Percentiles rank a stretch among this genome's conserved stretches.
These are phyloP conservation scores for Tadarida brasiliensis DNA, from an alignment of 2,797 vertebrate species.

Conservation along the genomic window DNA sequence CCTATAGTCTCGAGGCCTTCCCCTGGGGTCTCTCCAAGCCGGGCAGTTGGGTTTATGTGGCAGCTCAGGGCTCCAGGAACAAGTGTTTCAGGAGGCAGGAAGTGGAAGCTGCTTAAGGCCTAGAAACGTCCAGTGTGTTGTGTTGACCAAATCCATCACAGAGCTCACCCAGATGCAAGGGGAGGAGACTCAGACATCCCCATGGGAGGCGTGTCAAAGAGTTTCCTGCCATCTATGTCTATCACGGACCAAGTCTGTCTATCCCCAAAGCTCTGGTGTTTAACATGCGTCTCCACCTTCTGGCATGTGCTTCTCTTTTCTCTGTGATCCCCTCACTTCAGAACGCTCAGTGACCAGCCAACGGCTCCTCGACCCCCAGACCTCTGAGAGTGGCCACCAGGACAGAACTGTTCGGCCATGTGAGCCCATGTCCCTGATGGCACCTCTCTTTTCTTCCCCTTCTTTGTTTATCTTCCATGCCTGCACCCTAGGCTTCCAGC, in stretches of 20 bases:
- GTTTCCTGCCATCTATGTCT: neutral
- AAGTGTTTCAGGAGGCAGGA: neutral
- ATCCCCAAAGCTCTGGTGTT: neutral
- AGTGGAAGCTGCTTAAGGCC: neutral
- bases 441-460: neutral
- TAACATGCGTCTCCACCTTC: accelerated
- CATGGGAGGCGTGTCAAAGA: neutral
- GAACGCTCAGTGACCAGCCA: neutral
- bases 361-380: neutral
- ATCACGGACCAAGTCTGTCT: neutral
- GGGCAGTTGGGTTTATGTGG: neutral
- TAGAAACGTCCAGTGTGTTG: neutral
- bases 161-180: too few relatives aligned
- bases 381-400: neutral
- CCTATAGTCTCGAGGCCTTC: neutral
- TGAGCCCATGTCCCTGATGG: too few relatives aligned
- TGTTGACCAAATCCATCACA: neutral
- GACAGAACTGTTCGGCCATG: neutral
- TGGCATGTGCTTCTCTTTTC: neutral
- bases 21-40: neutral
- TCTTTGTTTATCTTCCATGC: neutral
- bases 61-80: neutral
- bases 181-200: neutral
- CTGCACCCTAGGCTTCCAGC: too few relatives aligned
- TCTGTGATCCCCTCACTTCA: neutral